Evolutionary conservation across 1,140 invertebrate species (phyloP).

Genomic region (Papilio dardanus): DNA sequence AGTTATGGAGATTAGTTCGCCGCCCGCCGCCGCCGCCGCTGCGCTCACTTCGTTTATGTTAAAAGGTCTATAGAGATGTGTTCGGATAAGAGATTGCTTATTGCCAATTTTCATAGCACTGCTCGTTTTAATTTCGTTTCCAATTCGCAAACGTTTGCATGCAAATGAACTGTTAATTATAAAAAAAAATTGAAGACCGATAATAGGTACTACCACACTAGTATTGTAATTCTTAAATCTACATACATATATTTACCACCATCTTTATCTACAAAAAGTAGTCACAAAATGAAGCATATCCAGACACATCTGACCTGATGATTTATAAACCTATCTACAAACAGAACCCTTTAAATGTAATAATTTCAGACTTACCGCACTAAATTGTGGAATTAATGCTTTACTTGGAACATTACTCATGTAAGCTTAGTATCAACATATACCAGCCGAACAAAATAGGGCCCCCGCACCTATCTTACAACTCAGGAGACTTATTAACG

Average conservation of each 20-base stretch:
- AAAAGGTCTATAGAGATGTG: constrained; percentile 79
- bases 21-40: constrained; percentile 77
- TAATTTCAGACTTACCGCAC: constrained; percentile 13
- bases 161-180: constrained; percentile 66
- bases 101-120: constrained; percentile 79
- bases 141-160: constrained; percentile 55
- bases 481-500: constrained; percentile 18
- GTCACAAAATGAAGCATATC: too few relatives aligned
- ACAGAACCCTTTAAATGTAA: background rate
- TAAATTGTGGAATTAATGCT: background rate
- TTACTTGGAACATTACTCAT: constrained; percentile 14
- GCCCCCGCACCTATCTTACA: constrained; percentile 23
- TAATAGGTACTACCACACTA: too few relatives aligned
- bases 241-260: constrained; percentile 44
- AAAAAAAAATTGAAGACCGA: constrained; percentile 41
- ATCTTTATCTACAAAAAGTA: constrained; percentile 47
- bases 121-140: constrained; percentile 76
- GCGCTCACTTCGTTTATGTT: constrained; percentile 77
- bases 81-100: constrained; percentile 81
- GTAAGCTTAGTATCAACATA: constrained; percentile 27
- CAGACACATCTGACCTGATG: background rate
- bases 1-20: constrained; percentile 82
- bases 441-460: constrained; percentile 17
- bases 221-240: too few relatives aligned
- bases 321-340: background rate